Base-by-base conservation (phyloP, 1,140 invertebrate species). In the Atta texana region DNA sequence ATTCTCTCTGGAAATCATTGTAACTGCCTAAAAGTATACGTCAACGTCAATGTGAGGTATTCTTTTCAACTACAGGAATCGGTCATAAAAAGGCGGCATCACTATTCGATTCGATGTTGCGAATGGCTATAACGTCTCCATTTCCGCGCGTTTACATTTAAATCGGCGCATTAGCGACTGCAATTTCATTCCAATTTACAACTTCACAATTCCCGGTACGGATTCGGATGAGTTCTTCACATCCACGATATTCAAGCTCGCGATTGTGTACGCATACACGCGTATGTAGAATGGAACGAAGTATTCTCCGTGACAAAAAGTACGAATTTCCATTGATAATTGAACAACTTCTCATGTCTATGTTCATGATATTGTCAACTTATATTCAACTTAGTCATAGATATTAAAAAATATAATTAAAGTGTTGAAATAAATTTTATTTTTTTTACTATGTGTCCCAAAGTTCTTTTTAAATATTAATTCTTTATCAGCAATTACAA, bases 171-270 rank as follows among this genome's bases (percentile, higher is more conserved):
- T 93, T 92, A 93, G 87, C 88, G 87, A 87, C 81, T 88, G 91
- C 91, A 92, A 93, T 92, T 92, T 91, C 89, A 92, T 92, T 92
- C 90, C 92, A 92, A 93, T 93, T 90, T 91, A 92, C 89, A 88
- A 71, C 88, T 89, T 85, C 74, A 75, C 85, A 91, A 89, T 91
- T 77, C 72, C 57, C 59, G 49, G 64, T 76, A 74, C 57, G 55
- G 77, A 31, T 66, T 69, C 63, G 85, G 75, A 86, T 68, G 77
- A 59, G 78, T 68, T 39, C 69, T 82, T 82, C 77, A 69, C 85
- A 82, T 49, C 31, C 77, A 78, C 66, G 66, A 72, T 63, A 71
- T 84, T 86, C 66, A 63, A n/a, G 63, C 63, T 44, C 51, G 77
- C 78, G 55, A 16, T 21, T 24, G 68, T 28, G 16, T 49, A 51